Base-by-base conservation (phyloP, 2,113 vertebrate species). In the Isichthys henryi region DNA sequence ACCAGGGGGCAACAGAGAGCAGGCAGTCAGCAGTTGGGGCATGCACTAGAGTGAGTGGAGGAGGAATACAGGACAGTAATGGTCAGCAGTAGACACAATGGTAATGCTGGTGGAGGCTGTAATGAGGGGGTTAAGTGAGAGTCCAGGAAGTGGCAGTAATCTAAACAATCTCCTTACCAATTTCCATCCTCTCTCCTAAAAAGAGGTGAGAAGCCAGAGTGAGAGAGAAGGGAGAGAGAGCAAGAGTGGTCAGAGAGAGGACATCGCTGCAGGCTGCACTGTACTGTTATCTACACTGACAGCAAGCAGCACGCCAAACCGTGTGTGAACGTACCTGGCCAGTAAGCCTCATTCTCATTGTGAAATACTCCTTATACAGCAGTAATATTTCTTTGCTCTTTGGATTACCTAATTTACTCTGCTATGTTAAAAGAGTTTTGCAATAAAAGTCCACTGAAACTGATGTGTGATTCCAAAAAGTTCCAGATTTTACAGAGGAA, bases 121-220 rank as follows among this genome's bases (percentile, higher is more conserved):
- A 56, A 88, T 58, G 35, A 17, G 23, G 39, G 56, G 53, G 19
- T 23, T 21, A 2, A 21, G 7, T 88, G 87, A n/a, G 10, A 15
- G 15, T 45, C 39, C 77, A 83, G 74, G n/a, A 35, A 82, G 4
- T 43, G 70, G 70, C 90, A 87, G 56, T 87, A 31, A 89, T 90
- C 87, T 84, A 83, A 53, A 84, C 90, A 56, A 87, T 77, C 80
- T 49, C 86, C 93, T 94, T 94, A 94, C 93, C 93, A 80, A 91
- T 90, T 91, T 92, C 92, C 96, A 96, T 96, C 94, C 85, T 95
- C 90, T 94, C 93, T 91, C 94, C 96, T 96, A 93, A 89, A 92
- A 92, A 90, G 91, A 93, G 95, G 90, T 92, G 94, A 91, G 92
- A 93, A 3, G 66, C 48, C 53, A 92, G 87, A 88, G 45, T 88